These are phyloP conservation scores for Mylabris phalerata DNA, from an alignment of 1,140 invertebrate species.

Conservation along the genomic window DNA sequence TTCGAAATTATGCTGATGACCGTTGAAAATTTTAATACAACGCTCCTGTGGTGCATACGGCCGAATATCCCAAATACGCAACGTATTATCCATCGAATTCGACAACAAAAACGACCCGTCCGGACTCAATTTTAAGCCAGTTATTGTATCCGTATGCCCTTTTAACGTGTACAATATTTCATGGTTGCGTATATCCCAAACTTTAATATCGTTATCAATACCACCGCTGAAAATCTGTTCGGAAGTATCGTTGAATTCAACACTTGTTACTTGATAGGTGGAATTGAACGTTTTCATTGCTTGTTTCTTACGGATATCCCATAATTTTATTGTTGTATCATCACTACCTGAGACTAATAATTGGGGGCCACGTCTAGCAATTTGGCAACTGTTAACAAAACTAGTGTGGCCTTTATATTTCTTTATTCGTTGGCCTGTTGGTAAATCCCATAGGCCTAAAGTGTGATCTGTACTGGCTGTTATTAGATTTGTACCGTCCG, in stretches of 20 bases:
- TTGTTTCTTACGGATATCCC: constrained; percentile 80
- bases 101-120: constrained; percentile 93
- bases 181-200: constrained; percentile 95
- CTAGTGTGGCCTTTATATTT: constrained; percentile 87
- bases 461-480: constrained; percentile 94
- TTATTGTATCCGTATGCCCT: constrained; percentile 90
- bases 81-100: constrained; percentile 95
- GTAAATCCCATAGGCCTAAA: constrained; percentile 91
- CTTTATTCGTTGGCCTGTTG: constrained; percentile 78
- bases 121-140: constrained; percentile 84
- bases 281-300: constrained; percentile 73
- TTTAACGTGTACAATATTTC: constrained; percentile 77
- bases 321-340: constrained; percentile 88
- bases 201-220: constrained; percentile 97
- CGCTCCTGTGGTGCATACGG: constrained; percentile 82
- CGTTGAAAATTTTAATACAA: constrained; percentile 82
- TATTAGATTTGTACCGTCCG: constrained; percentile 85
- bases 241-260: constrained; percentile 92
- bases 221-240: constrained; percentile 88
- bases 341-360: constrained; percentile 90
- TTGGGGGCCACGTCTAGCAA: constrained; percentile 79
- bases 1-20: constrained; percentile 95
- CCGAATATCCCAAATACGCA: constrained; percentile 74
- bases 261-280: constrained; percentile 79
- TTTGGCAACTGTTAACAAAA: constrained; percentile 81